Evolutionary conservation across 2,888 invertebrate genomes (phyloP).

Genomic region (Leptopilina myrica): DNA sequence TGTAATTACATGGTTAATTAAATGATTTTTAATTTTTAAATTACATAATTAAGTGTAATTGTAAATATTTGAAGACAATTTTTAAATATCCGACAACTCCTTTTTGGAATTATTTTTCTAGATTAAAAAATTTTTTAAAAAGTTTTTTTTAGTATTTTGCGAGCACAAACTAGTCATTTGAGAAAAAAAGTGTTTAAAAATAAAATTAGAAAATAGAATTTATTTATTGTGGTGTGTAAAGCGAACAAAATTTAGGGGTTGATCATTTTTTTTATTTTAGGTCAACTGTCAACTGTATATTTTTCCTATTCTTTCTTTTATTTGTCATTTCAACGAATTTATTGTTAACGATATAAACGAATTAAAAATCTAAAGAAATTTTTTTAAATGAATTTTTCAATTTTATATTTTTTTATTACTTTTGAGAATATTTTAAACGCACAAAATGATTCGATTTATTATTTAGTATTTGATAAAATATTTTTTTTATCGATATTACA

Average conservation of each 20-base stretch:
- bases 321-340: background rate
- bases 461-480: background rate
- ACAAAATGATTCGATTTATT: background rate
- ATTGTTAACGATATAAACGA: background rate
- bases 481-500: background rate
- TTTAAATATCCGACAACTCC: conserved; percentile 2
- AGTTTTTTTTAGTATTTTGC: background rate
- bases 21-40: too few species aligned
- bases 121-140: background rate
- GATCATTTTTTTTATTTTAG: background rate
- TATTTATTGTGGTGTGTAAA: conserved; percentile 15
- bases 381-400: background rate
- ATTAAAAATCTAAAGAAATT: background rate
- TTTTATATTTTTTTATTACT: background rate
- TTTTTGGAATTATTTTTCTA: background rate
- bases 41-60: too few species aligned
- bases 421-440: background rate
- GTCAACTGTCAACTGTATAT: background rate
- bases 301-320: background rate
- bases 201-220: conserved; percentile 6
- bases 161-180: background rate
- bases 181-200: conserved; percentile 1
- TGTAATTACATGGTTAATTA: too few species aligned
- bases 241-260: conserved; percentile 10
- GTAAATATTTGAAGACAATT: too few species aligned